Percentiles rank a stretch among this genome's conserved stretches.
Conservation (phyloP, 2,888 invertebrate genomes). For the Drosophila kuntzei region DNA sequence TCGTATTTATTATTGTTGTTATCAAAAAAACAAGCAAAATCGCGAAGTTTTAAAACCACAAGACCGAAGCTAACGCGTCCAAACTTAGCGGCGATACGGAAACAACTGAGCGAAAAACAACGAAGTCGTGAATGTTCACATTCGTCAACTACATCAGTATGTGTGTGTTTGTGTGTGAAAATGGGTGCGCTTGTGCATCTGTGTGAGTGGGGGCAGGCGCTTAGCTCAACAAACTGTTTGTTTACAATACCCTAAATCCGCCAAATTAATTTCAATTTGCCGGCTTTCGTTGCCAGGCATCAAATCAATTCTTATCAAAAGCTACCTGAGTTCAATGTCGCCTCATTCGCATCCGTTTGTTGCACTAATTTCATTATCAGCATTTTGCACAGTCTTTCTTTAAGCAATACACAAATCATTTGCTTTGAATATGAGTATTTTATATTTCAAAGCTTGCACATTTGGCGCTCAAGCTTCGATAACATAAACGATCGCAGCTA, state of each 20-base stretch:
- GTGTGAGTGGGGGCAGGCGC: constrained; percentile 14
- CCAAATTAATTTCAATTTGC: constrained; percentile 50
- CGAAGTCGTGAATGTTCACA: constrained; percentile 59
- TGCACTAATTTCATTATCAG: constrained; percentile 7
- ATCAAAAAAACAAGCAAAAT: constrained; percentile 45
- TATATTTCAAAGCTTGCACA: constrained; percentile 4
- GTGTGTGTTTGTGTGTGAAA: constrained; percentile 2
- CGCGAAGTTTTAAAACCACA: constrained; percentile 35
- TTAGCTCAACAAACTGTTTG: constrained; percentile 33
- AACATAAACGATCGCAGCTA: not conserved
- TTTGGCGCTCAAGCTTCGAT: constrained; percentile 21
- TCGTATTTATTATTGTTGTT: constrained; percentile 40
- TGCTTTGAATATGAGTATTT: not conserved
- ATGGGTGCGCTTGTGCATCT: constrained; percentile 1
- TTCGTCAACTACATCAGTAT: constrained; percentile 35
- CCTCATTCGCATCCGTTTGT: not conserved
- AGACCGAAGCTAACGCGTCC: constrained; percentile 55
- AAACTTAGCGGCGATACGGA: constrained; percentile 67
- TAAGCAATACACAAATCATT: not conserved
- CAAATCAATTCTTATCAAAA: constrained; percentile 41
- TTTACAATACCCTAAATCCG: constrained; percentile 39
- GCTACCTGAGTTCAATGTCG: not conserved
- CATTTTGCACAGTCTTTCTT: not conserved
- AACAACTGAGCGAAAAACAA: constrained; percentile 66
- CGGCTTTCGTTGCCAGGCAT: constrained; percentile 38